These are phyloP conservation scores for Clamator glandarius DNA, from an alignment of 2,797 vertebrate species.

Conservation along the genomic window DNA sequence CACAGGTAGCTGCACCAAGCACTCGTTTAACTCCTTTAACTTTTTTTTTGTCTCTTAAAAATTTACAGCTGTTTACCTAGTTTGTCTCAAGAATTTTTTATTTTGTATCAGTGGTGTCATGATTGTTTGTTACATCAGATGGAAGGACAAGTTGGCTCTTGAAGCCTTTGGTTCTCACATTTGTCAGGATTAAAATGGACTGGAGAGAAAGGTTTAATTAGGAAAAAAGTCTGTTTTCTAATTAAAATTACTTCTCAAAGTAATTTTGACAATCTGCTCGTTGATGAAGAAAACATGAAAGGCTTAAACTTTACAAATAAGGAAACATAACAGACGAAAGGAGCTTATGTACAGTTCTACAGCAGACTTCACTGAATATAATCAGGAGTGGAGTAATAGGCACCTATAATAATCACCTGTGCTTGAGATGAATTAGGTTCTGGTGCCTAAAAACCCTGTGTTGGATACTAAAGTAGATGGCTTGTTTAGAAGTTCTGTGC, in stretches of 20 bases:
- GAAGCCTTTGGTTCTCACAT: background rate
- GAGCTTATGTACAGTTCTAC: background rate
- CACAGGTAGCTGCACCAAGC: background rate
- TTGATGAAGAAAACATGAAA: background rate
- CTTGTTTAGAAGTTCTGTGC: background rate
- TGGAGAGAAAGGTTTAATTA: background rate
- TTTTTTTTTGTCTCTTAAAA: background rate
- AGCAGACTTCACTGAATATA: background rate
- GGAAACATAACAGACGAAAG: background rate
- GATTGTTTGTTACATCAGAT: background rate
- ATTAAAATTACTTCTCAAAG: background rate
- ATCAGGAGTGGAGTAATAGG: background rate
- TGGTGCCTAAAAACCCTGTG: background rate
- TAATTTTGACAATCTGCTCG: background rate
- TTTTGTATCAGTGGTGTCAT: background rate
- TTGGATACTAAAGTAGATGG: background rate
- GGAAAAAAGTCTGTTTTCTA: background rate
- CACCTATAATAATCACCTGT: background rate
- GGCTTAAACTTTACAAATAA: background rate
- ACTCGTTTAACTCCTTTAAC: background rate
- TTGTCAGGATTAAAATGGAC: background rate
- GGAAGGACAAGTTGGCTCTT: background rate
- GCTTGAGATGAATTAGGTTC: background rate
- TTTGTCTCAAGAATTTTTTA: background rate
- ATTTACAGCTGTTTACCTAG: background rate